Conservation (phyloP, 1,140 invertebrate species). For the Pentalonia nigronervosa region DNA sequence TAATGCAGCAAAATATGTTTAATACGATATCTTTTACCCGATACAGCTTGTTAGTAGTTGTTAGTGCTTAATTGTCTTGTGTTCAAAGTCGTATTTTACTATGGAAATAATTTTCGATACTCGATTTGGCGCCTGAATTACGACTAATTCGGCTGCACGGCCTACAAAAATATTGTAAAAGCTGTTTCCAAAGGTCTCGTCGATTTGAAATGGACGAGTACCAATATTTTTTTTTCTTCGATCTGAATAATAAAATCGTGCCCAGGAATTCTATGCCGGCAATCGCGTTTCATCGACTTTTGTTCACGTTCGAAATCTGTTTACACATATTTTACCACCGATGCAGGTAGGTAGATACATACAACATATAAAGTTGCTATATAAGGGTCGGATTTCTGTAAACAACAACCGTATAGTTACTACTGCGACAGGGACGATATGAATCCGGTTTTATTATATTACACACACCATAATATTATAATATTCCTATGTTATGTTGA, state of each 20-base stretch:
- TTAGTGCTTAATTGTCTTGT: neutral
- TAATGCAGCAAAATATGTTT: neutral
- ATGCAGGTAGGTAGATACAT: neutral
- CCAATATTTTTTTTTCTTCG: neutral
- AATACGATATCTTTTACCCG: neutral
- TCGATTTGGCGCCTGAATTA: neutral
- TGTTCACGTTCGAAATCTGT: neutral
- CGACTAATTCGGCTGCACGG: neutral
- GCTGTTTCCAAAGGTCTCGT: neutral
- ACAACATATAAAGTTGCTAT: neutral
- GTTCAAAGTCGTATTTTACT: neutral
- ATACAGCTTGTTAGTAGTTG: neutral
- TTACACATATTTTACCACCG: neutral
- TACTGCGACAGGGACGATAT: neutral
- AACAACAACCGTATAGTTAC: neutral
- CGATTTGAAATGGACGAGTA: neutral
- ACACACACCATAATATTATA: neutral
- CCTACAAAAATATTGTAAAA: neutral
- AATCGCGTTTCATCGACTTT: neutral
- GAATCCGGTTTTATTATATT: conserved; percentile 19
- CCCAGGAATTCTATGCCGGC: neutral
- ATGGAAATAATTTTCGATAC: neutral
- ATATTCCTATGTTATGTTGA: neutral
- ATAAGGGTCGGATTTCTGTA: conserved; percentile 5
- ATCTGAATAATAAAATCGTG: neutral